Base-by-base conservation (phyloP, 2,113 vertebrate species). In the Microcebus tavaratra region DNA sequence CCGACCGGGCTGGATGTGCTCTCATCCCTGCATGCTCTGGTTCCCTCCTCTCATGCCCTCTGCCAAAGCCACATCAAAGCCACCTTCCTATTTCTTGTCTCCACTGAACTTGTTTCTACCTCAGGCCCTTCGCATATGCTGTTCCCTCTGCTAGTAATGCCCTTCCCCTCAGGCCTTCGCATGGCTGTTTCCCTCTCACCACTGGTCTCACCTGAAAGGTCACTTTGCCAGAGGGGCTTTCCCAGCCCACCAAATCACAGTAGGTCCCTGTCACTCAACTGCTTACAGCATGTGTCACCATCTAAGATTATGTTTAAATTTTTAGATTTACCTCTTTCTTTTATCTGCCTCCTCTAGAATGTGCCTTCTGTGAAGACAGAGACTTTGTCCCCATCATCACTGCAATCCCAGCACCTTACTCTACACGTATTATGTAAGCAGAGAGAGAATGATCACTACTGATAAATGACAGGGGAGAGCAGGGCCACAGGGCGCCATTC, bases 201-300 rank as follows among this genome's bases (percentile, higher is more conserved):
- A 23, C 85, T 72, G 31, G 20, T 68, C 70, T 91, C 76, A 45
- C 8, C 48, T n/a, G 45, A 34, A 48, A 55, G 73, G 45, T 48
- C 57, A 31, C 11, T 29, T 76, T 0, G 9, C 23, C 63, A 75
- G 48, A 76, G 50, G 75, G 34, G 45, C 13, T 34, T 25, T 36
- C n/a, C n/a, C 67, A 61, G 20, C 15, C 39, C 39, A 57, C 63
- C 23, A 21, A 10, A 9, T 53, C 85, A 53, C 14, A 42, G 50
- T 5, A 27, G 73, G 34, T 14, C 2, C 61, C 21, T 2, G 0
- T 59, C 42, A n/a, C 53, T 39, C 42, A 9, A 0, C 12, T 21
- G 73, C n/a, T 92, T 42, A 42, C 0, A 57, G 79, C 45, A 8
- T 0, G 29, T 8, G 31, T 70, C 50, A n/a, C 18, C n/a, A 5